These are phyloP conservation scores for Enteromius argenteus DNA, from an alignment of 2,797 vertebrate genomes.

Conservation along the genomic window DNA sequence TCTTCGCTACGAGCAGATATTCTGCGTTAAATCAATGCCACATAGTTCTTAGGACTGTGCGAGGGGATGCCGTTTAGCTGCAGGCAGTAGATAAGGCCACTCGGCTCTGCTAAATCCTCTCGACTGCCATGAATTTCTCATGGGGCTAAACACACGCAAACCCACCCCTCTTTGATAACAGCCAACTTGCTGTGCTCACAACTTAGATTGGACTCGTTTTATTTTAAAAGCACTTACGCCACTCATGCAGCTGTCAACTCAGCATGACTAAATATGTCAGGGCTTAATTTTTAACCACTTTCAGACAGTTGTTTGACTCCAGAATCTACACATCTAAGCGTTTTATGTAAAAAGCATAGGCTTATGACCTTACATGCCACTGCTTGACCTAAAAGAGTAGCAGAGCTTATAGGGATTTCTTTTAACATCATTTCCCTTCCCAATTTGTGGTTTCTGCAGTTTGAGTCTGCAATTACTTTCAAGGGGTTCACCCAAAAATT, in stretches of 20 bases:
- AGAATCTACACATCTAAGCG: conserved; percentile 21
- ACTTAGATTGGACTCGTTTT: conserved; percentile 40
- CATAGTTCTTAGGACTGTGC: conserved; percentile 21
- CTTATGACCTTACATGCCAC: conserved; percentile 26
- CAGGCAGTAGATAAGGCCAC: conserved; percentile 60
- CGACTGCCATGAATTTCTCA: conserved; percentile 55
- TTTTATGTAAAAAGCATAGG: conserved; percentile 27
- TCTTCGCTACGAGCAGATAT: neutral
- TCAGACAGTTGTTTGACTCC: conserved; percentile 5
- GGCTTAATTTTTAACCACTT: conserved; percentile 48
- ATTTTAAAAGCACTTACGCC: conserved; percentile 52
- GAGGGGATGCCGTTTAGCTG: conserved; percentile 51
- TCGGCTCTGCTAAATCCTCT: conserved; percentile 58
- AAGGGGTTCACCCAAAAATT: neutral
- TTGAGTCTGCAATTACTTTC: neutral
- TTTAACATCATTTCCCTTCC: neutral
- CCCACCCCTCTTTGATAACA: conserved; percentile 49
- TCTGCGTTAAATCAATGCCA: conserved; percentile 41
- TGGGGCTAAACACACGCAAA: conserved; percentile 47
- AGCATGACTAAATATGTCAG: conserved; percentile 53
- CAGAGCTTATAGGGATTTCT: conserved; percentile 26
- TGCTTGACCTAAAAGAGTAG: conserved; percentile 8
- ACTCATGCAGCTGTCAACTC: conserved; percentile 52
- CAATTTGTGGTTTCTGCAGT: neutral
- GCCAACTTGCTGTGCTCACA: conserved; percentile 45